Conservation (phyloP, 1,140 invertebrate species). For the Lamellibrachia luymesi region DNA sequence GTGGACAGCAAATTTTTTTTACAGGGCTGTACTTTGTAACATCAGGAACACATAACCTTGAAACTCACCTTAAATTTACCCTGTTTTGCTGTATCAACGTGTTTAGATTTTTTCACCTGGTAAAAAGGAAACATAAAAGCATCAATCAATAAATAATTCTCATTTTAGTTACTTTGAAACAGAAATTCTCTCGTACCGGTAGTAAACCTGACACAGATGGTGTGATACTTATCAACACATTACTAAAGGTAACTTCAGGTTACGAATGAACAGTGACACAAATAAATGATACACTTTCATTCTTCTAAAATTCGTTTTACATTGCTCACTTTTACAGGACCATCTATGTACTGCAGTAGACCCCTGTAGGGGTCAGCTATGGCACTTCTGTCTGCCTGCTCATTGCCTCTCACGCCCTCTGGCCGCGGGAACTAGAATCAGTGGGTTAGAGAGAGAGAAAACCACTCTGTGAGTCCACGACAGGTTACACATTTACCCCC, state of each 20-base stretch:
- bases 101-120: conserved; percentile 36
- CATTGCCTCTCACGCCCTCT: too few species aligned
- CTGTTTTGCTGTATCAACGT: conserved; percentile 66
- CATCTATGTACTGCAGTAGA: too few species aligned
- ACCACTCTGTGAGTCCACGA: too few species aligned
- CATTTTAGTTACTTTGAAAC: neutral
- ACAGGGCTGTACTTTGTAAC: neutral
- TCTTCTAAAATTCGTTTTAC: too few species aligned
- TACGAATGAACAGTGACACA: neutral
- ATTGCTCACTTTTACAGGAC: too few species aligned
- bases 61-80: conserved; percentile 68
- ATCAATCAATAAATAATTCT: neutral
- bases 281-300: neutral
- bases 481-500: too few species aligned
- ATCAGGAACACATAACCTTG: neutral
- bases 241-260: neutral
- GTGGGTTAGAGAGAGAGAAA: too few species aligned
- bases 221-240: neutral
- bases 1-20: too few species aligned
- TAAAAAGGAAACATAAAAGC: neutral
- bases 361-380: too few species aligned
- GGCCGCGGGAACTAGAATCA: too few species aligned
- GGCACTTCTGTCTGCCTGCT: too few species aligned
- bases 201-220: neutral
- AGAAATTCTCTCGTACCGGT: neutral